A percentile compares a stretch with the other conserved stretches of the same genome.
These are phyloP conservation scores for Tenthredo scrophulariae DNA, from an alignment of 2,888 invertebrate species.

Conservation along the genomic window DNA sequence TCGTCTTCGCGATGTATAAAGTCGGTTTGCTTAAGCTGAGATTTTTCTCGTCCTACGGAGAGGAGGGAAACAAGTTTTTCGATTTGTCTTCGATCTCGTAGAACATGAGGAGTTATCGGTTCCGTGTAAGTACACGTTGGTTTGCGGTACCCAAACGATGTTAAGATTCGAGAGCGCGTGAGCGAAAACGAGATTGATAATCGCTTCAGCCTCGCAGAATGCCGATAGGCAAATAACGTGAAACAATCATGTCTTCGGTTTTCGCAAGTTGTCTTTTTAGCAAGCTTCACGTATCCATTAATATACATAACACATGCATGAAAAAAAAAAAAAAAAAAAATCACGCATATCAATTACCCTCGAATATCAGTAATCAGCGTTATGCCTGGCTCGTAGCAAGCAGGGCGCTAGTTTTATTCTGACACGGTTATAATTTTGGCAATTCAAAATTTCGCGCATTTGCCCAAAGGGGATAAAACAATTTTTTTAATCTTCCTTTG, in stretches of 20 bases:
- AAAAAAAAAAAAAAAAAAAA: not conserved
- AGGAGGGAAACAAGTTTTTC: not conserved
- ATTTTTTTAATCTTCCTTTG: not conserved
- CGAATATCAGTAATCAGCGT: not conserved
- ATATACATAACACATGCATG: not conserved
- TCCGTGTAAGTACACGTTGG: not conserved
- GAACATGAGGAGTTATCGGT: conserved; percentile 25
- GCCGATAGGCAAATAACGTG: not conserved
- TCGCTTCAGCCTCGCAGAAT: not conserved
- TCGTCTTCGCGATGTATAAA: not conserved
- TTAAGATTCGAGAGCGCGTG: not conserved
- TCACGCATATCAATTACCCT: not conserved
- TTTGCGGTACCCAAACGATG: conserved; percentile 4
- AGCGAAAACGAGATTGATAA: conserved; percentile 18
- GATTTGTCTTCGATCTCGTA: conserved; percentile 36
- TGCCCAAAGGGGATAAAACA: not conserved
- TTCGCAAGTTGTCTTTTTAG: not conserved
- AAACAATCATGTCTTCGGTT: conserved; percentile 9
- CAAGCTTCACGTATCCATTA: not conserved
- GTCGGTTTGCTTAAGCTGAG: not conserved
- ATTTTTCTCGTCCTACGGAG: not conserved
- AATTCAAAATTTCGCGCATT: not conserved
- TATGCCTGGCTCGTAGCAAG: not conserved
- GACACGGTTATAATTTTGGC: not conserved
- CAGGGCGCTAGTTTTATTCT: not conserved